phyloP scores from a whole-genome alignment of 2,113 vertebrate species.

The Cyprinodon variegatus region DNA sequence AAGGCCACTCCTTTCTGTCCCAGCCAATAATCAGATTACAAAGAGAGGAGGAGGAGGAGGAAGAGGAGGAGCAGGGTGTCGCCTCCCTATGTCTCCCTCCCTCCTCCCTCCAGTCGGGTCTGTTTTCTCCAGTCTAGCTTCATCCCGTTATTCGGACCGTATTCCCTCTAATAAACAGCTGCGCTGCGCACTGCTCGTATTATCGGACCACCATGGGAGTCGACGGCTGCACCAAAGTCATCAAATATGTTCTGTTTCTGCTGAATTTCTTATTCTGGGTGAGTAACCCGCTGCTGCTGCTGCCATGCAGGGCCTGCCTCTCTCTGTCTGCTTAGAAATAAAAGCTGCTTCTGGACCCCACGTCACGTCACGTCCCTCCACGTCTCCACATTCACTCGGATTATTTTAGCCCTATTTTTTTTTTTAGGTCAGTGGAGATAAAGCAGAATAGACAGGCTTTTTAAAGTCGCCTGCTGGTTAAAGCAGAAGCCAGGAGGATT shows the following conservation, averaged over 20 bases:
- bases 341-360: no score
- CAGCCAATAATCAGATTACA: neutral
- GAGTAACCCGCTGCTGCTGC: constrained; percentile 40
- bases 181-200: neutral
- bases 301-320: no score
- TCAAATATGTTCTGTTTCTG: constrained; percentile 95
- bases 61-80: constrained; percentile 72
- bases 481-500: no score
- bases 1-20: no score
- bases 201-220: constrained; percentile 84
- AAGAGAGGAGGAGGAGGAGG: neutral
- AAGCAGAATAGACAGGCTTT: no score
- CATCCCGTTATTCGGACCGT: neutral
- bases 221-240: constrained; percentile 95
- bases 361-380: no score
- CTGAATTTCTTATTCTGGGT: constrained; percentile 99
- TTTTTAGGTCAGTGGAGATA: no score
- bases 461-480: no score
- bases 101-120: constrained; percentile 7
- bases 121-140: neutral
- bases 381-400: no score
- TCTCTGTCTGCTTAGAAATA: neutral
- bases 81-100: constrained; percentile 52
- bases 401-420: no score
- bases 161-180: neutral